phyloP scores from a whole-genome alignment of 2,113 vertebrate species.

The Trematomus loennbergii region DNA sequence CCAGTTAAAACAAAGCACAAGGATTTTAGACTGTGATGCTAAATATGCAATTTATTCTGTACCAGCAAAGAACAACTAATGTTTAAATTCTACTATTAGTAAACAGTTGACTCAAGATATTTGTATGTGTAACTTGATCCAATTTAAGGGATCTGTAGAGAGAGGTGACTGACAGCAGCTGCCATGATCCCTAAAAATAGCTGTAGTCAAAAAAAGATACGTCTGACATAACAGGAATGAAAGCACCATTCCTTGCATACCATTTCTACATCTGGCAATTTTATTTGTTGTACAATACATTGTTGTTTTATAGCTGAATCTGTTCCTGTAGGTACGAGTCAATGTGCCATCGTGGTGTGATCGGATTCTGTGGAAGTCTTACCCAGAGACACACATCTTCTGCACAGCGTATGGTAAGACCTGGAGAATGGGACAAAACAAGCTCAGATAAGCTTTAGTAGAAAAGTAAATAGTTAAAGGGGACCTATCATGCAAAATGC shows the following conservation, averaged over 20 bases:
- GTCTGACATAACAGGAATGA: conserved; percentile 27
- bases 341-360: conserved; percentile 93
- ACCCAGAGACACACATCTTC: conserved; percentile 85
- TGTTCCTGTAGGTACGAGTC: conserved; percentile 83
- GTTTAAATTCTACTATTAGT: conserved; percentile 13
- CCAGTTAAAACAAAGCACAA: too few relatives aligned
- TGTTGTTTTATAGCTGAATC: conserved; percentile 5
- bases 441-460: neutral
- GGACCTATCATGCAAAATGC: too few relatives aligned
- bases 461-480: neutral
- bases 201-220: conserved; percentile 34
- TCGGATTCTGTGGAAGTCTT: conserved; percentile 91
- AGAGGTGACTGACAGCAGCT: conserved; percentile 51
- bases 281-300: neutral
- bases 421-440: neutral
- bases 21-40: too few relatives aligned
- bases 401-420: conserved; percentile 90
- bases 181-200: conserved; percentile 60
- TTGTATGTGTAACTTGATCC: conserved; percentile 43
- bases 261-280: neutral
- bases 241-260: neutral
- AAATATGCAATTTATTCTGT: too few relatives aligned
- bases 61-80: neutral
- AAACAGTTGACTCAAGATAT: conserved; percentile 30
- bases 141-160: conserved; percentile 18